Conservation (phyloP, 1,140 invertebrate species). For the Brachionus rotundiformis region DNA sequence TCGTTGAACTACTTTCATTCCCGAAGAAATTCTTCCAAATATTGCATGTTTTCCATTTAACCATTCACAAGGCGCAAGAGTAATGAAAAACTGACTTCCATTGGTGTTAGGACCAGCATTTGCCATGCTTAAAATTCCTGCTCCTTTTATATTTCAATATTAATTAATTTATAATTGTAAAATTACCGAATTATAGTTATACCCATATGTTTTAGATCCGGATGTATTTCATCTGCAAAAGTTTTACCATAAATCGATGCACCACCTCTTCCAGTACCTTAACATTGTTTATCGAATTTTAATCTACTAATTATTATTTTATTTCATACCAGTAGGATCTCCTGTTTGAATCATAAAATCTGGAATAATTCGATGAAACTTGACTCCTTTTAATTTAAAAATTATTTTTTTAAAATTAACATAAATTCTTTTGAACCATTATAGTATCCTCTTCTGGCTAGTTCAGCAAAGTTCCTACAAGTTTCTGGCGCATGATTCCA, state of each 20-base stretch:
- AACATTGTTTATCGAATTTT: not conserved
- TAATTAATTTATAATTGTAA: slow-evolving; percentile 54
- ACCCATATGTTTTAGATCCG: slow-evolving; percentile 90
- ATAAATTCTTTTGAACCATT: too few species aligned
- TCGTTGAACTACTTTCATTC: slow-evolving; percentile 85
- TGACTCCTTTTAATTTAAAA: slow-evolving; percentile 58
- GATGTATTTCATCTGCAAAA: slow-evolving; percentile 93
- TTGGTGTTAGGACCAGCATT: slow-evolving; percentile 95
- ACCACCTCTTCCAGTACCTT: slow-evolving; percentile 76
- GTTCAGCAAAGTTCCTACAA: slow-evolving; percentile 92
- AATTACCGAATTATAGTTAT: slow-evolving; percentile 65
- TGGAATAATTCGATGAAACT: slow-evolving; percentile 90
- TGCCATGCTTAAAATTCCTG: slow-evolving; percentile 83
- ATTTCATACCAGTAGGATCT: slow-evolving; percentile 78
- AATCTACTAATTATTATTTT: not conserved
- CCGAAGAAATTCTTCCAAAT: slow-evolving; percentile 82
- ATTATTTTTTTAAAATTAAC: not conserved
- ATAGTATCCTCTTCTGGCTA: slow-evolving; percentile 86
- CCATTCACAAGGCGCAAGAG: slow-evolving; percentile 92
- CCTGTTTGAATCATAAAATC: slow-evolving; percentile 92
- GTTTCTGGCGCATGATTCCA: slow-evolving; percentile 96
- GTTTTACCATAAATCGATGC: slow-evolving; percentile 88
- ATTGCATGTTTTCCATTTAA: slow-evolving; percentile 95
- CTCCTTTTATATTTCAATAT: slow-evolving; percentile 67
- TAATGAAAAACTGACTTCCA: slow-evolving; percentile 97